phyloP scores from a whole-genome alignment of 2,113 vertebrate species.

The Sphyrna mokarran region DNA sequence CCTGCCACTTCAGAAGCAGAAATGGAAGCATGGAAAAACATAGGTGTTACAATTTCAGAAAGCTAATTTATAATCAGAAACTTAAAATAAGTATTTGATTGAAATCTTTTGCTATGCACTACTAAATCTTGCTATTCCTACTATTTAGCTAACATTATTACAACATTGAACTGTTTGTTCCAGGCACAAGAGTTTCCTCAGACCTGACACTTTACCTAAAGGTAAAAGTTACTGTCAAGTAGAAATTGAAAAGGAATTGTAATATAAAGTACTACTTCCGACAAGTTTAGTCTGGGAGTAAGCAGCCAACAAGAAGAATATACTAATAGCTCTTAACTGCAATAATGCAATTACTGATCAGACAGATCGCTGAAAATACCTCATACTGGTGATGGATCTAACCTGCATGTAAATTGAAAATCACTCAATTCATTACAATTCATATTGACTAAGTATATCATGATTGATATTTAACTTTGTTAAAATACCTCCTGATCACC shows the following conservation, averaged over 20 bases:
- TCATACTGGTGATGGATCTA: not conserved
- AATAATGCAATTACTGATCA: not conserved
- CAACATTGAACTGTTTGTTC: not conserved
- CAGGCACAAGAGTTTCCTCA: not conserved
- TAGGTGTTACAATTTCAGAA: not conserved
- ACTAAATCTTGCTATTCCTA: not conserved
- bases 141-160: not conserved
- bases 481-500: not conserved
- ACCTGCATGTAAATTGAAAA: not conserved
- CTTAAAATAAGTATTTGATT: not conserved
- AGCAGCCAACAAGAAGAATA: not conserved
- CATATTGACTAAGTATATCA: not conserved
- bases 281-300: not conserved
- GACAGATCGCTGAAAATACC: not conserved
- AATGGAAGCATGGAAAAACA: not conserved
- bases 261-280: not conserved
- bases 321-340: not conserved
- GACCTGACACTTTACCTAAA: not conserved
- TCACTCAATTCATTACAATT: not conserved
- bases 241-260: not conserved
- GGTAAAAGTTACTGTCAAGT: not conserved
- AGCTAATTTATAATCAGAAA: not conserved
- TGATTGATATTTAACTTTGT: not conserved
- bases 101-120: not conserved
- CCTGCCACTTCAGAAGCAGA: not conserved